Base-by-base conservation (phyloP, 2,888 invertebrate species). In the Altica lythri region DNA sequence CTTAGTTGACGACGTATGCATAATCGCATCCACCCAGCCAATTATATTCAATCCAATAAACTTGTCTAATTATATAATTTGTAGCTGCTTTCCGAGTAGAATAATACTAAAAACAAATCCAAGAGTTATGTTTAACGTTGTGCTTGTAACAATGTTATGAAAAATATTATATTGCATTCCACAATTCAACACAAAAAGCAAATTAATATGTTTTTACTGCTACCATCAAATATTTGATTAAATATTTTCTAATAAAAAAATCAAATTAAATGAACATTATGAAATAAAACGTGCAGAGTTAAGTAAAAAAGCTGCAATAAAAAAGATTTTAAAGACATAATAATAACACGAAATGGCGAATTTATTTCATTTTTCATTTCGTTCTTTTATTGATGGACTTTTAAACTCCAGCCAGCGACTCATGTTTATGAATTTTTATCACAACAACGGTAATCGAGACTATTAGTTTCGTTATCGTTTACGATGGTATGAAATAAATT, bases 321-420 rank as follows among this genome's bases (percentile, higher is more conserved):
- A 46, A 48, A 48, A 48, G 12, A 5, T 22, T 38, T n/a, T 32
- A 30, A 40, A 49, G 40, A 40, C 40, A 40, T 49, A 30, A 49
- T 40, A 40, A 49, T 40, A 32, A 49, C 40, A 40, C 19, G 40
- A 30, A 49, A 49, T 22, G 48, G 40, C 32, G 19, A 32, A 49
- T 17, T 40, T 49, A 40, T 49, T 30, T 49, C 48, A 49, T 27
- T 40, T 49, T 49, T 49, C 48, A 49, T 49, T 49, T 48, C 29
- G 16, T 38, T 17, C 29, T 49, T 40, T 49, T 40, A 49, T 49
- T 49, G 48, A 49, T 49, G 48, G 40, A 40, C 30, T 49, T 49
- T 40, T 49, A 40, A 49, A 49, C 40, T 49, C 27, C 18, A n/a
- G 30, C 27, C 18, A n/a, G 30, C 13, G 6, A 49, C 22, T 49